Percentiles rank a stretch among this genome's conserved stretches.
Evolutionary conservation across 92 coral and sea anemone genomes (phyloP).

Genomic region (Siderastrea siderea): DNA sequence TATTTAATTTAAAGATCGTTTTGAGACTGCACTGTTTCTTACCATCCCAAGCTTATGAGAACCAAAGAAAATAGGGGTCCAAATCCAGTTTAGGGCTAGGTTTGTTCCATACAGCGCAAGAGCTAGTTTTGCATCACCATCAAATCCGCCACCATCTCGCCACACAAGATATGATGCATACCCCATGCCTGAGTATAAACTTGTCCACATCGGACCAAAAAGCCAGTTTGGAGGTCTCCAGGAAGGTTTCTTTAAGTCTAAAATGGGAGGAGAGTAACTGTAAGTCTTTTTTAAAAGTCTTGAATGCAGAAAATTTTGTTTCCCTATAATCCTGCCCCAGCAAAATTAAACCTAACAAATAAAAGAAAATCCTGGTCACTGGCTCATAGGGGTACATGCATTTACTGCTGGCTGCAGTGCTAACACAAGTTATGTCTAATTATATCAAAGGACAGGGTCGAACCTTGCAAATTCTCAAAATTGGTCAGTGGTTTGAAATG

Average conservation of each 20-base stretch:
- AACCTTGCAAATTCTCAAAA: no score
- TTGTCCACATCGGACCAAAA: conserved; percentile 82
- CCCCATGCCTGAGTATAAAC: conserved; percentile 76
- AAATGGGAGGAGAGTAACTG: background rate
- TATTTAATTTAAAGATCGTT: background rate
- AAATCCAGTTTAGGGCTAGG: conserved; percentile 79
- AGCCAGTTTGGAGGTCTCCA: conserved; percentile 91
- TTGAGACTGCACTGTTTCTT: conserved; percentile 11
- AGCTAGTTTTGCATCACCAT: conserved; percentile 65
- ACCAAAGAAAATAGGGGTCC: conserved; percentile 85
- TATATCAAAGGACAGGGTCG: no score
- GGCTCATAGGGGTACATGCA: no score
- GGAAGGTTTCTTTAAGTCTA: conserved; percentile 74
- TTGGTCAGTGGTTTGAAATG: no score
- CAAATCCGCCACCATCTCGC: conserved; percentile 79
- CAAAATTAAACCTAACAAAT: no score
- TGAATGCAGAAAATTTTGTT: background rate
- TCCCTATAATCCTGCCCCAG: background rate
- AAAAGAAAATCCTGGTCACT: no score
- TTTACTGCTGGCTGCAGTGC: no score
- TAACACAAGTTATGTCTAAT: no score
- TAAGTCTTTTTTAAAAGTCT: no score
- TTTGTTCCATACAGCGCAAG: conserved; percentile 72
- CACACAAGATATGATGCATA: conserved; percentile 79
- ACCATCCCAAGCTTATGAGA: conserved; percentile 73